phyloP scores from a whole-genome alignment of 2,888 invertebrate species.

The Acleris holmiana region DNA sequence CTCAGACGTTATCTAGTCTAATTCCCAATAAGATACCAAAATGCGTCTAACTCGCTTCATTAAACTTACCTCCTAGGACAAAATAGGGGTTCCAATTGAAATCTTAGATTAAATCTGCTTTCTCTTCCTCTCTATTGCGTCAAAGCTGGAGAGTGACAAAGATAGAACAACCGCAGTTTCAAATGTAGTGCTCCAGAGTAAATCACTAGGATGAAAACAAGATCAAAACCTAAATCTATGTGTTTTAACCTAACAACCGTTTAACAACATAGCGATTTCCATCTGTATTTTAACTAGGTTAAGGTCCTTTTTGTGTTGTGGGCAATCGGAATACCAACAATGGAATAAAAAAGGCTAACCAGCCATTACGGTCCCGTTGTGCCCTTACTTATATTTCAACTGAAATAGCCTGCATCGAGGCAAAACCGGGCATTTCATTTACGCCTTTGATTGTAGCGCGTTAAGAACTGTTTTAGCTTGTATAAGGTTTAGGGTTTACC shows the following conservation, averaged over 20 bases:
- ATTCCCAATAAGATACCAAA: not conserved
- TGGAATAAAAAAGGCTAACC: not conserved
- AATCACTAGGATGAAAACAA: not conserved
- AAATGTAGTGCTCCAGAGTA: too few species aligned
- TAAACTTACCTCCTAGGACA: too few species aligned
- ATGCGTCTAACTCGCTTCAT: too few species aligned
- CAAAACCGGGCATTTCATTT: not conserved
- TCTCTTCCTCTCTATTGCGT: too few species aligned
- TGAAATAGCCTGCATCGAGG: not conserved
- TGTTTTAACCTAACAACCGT: too few species aligned
- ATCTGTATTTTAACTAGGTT: not conserved
- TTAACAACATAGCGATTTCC: too few species aligned
- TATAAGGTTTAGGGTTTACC: not conserved
- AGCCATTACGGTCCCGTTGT: slow-evolving; percentile 3
- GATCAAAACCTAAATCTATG: not conserved
- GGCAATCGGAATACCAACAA: not conserved
- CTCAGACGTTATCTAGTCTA: not conserved
- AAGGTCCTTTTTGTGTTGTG: not conserved
- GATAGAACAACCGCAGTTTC: too few species aligned
- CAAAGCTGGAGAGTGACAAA: too few species aligned
- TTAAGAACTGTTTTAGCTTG: slow-evolving; percentile 2
- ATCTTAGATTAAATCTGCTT: too few species aligned
- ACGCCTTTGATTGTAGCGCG: not conserved
- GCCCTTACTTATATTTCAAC: slow-evolving; percentile 8
- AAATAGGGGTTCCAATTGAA: too few species aligned